Conservation (phyloP, 2,797 vertebrate genomes). For the Sebastes wilsoni region DNA sequence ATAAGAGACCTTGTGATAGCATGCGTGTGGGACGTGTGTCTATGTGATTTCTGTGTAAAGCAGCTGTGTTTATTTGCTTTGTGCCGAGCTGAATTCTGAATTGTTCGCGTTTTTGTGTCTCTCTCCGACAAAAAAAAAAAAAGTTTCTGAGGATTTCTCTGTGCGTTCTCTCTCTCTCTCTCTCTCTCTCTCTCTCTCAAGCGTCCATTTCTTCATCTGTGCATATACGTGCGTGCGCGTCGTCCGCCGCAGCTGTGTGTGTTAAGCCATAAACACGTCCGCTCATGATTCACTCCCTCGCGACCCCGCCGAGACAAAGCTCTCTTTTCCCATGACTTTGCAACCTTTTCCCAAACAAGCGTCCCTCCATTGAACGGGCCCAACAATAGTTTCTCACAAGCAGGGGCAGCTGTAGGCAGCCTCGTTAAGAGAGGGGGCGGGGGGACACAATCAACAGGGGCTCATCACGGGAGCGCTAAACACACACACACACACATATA, state of each 20-base stretch:
- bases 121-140: slow-evolving; percentile 36
- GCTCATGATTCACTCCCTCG: slow-evolving; percentile 79
- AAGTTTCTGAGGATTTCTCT: slow-evolving; percentile 60
- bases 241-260: slow-evolving; percentile 79
- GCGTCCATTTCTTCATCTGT: slow-evolving; percentile 40
- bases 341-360: slow-evolving; percentile 89
- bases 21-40: slow-evolving; percentile 67
- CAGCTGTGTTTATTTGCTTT: slow-evolving; percentile 83
- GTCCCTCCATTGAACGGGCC: slow-evolving; percentile 80
- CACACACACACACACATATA: slow-evolving; percentile 9
- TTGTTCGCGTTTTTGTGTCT: slow-evolving; percentile 56
- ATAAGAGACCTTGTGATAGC: slow-evolving; percentile 79
- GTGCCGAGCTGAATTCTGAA: slow-evolving; percentile 60
- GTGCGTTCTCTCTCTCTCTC: slow-evolving; percentile 40
- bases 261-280: slow-evolving; percentile 83
- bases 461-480: slow-evolving; percentile 36
- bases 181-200: too few relatives aligned
- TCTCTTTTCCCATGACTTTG: slow-evolving; percentile 91
- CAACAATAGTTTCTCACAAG: slow-evolving; percentile 89
- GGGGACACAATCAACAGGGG: slow-evolving; percentile 67
- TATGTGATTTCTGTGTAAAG: slow-evolving; percentile 57
- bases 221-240: slow-evolving; percentile 30
- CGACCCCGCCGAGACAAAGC: slow-evolving; percentile 79
- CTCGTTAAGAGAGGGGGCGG: slow-evolving; percentile 58
- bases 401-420: slow-evolving; percentile 77